Evolutionary conservation across 2,888 invertebrate genomes (phyloP).

Genomic region (Noctua janthina): DNA sequence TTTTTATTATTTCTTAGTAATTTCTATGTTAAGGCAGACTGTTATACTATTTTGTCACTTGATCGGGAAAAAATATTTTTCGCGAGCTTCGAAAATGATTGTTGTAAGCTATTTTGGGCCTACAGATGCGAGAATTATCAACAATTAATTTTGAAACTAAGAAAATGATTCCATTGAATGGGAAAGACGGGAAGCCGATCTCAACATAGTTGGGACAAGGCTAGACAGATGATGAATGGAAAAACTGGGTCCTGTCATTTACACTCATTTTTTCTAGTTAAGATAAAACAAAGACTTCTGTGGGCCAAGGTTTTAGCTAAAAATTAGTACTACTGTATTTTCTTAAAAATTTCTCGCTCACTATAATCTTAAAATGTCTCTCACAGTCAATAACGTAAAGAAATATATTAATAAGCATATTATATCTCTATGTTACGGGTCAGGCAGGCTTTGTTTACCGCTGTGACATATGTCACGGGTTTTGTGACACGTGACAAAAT

Average conservation of each 20-base stretch:
- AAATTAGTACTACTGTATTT: conserved; percentile 13
- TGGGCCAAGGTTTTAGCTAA: not conserved
- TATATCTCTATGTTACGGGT: conserved; percentile 33
- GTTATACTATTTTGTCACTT: conserved; percentile 63
- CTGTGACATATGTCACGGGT: not conserved
- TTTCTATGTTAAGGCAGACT: conserved; percentile 63
- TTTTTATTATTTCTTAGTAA: conserved; percentile 52
- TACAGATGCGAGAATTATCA: conserved; percentile 13
- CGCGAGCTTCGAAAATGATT: conserved; percentile 19
- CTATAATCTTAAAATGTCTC: conserved; percentile 6
- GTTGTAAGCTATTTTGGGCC: conserved; percentile 7
- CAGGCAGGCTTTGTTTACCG: not conserved
- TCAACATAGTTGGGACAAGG: not conserved
- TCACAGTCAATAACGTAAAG: conserved; percentile 19
- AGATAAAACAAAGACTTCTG: not conserved
- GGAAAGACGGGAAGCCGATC: not conserved
- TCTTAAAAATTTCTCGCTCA: not conserved
- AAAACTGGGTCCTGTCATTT: not conserved
- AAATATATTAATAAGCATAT: conserved; percentile 41
- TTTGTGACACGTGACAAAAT: not conserved
- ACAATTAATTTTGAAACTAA: not conserved
- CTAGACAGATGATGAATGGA: not conserved
- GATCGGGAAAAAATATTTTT: conserved; percentile 50
- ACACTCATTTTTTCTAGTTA: not conserved
- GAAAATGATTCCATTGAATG: conserved; percentile 14